phyloP scores from a whole-genome alignment of 2,113 vertebrate species.

The Prietella phreatophila region DNA sequence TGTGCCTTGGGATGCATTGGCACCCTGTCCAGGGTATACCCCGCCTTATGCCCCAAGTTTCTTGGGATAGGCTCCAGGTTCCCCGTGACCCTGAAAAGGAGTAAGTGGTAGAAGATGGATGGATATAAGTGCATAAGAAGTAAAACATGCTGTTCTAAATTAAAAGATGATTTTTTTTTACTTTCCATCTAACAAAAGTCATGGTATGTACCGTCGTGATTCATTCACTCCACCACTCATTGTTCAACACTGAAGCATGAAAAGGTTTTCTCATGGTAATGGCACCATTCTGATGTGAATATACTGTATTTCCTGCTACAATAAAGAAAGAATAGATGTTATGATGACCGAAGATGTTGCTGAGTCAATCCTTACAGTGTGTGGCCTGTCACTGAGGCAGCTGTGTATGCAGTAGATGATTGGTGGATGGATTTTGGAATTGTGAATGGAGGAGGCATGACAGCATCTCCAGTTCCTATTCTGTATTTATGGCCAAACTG shows the following conservation, averaged over 20 bases:
- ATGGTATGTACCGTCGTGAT: neutral
- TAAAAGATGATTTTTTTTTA: neutral
- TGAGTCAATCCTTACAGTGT: neutral
- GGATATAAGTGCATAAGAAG: neutral
- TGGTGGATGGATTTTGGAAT: neutral
- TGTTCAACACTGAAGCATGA: neutral
- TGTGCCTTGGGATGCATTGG: no score
- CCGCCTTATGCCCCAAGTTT: no score
- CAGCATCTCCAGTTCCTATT: neutral
- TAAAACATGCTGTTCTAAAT: neutral
- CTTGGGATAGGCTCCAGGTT: no score
- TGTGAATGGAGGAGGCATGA: neutral
- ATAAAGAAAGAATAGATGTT: neutral
- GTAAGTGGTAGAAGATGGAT: no score
- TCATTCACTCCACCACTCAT: neutral
- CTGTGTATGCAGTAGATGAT: neutral
- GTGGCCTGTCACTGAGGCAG: neutral
- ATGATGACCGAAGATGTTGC: neutral
- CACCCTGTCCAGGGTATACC: no score
- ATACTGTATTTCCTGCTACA: neutral
- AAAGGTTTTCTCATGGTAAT: neutral
- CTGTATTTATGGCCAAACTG: neutral
- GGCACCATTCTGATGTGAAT: neutral
- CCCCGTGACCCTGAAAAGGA: no score
- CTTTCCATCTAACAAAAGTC: neutral